Base-by-base conservation (phyloP, 2,797 vertebrate species). In the Leucoraja ocellata region DNA sequence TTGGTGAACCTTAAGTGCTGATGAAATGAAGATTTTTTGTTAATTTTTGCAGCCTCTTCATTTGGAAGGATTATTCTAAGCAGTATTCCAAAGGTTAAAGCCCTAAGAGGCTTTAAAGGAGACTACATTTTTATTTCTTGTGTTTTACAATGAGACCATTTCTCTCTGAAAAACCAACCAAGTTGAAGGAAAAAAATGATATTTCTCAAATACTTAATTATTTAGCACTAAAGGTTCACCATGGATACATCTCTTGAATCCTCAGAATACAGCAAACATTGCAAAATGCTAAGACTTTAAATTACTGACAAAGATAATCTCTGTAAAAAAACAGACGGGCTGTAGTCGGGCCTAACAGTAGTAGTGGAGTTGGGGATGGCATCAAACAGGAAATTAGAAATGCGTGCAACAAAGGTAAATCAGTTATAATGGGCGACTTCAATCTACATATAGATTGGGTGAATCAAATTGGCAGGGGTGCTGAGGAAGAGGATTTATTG, bases 51-150 rank as follows among this genome's bases (percentile, higher is more conserved):
- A 4, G 46, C 46, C 32, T 36, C 54, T 90, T 63, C 61, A 90
- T 90, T 63, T 90, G 86, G n/a, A 90, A 90, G 16, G 86, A 90
- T 90, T 14, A 65, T 32, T 36, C 32, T 90, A 68, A 32, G 86
- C 18, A 90, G 63, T 16, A 36, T 90, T 71, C n/a, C 58, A 90
- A 65, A 32, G 28, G 63, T 32, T 71, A 63, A 90, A 21, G 14
- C 2, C 32, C 36, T 9, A 25, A 90, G 63, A 68, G 86, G 28
- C 58, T 25, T 36, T 21, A 90, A 63, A 90, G 84, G 84, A 21
- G n/a, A 71, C 36, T 7, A 13, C 68, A 25, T 83, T 83, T 83
- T 58, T 9, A 54, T 28, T 10, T 46, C 2, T 11, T 83, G 11
- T 28, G 46, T 83, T 83, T 83, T 54, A 83, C 80, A 58, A 54